A percentile compares a stretch with the other conserved stretches of the same genome.
These are phyloP conservation scores for Halichoeres trimaculatus DNA, from an alignment of 2,113 vertebrate species.

Conservation along the genomic window DNA sequence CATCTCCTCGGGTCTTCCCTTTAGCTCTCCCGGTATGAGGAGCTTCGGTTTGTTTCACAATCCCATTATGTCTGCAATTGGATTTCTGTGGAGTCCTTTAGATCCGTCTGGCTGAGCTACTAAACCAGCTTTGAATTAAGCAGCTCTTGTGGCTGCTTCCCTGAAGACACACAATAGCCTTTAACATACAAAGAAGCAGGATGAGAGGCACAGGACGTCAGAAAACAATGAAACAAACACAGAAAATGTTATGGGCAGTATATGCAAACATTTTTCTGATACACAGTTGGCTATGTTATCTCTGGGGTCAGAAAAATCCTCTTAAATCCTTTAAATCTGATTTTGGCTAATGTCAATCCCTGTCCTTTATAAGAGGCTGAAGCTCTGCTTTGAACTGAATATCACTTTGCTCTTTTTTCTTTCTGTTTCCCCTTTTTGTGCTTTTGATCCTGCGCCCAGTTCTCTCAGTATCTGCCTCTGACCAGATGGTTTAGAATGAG, in stretches of 20 bases:
- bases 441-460: slow-evolving; percentile 50
- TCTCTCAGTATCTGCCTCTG: slow-evolving; percentile 62
- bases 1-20: slow-evolving; percentile 30
- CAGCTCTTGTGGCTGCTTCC: slow-evolving; percentile 68
- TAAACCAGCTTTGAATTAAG: slow-evolving; percentile 83
- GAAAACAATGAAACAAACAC: background rate
- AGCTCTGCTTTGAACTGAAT: slow-evolving; percentile 38
- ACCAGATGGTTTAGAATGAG: slow-evolving; percentile 78
- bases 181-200: slow-evolving; percentile 27
- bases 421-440: slow-evolving; percentile 5
- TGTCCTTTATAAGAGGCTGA: slow-evolving; percentile 30
- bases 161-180: slow-evolving; percentile 63
- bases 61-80: slow-evolving; percentile 83
- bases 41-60: slow-evolving; percentile 72
- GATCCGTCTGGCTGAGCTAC: slow-evolving; percentile 81
- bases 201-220: slow-evolving; percentile 9
- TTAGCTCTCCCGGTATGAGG: slow-evolving; percentile 41
- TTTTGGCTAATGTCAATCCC: slow-evolving; percentile 41
- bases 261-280: background rate
- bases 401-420: slow-evolving; percentile 23
- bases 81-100: slow-evolving; percentile 81
- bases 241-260: background rate
- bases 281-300: background rate
- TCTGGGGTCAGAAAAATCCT: background rate
- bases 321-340: slow-evolving; percentile 25